These are phyloP conservation scores for Neoarius graeffei DNA, from an alignment of 2,113 vertebrate species.

Conservation along the genomic window DNA sequence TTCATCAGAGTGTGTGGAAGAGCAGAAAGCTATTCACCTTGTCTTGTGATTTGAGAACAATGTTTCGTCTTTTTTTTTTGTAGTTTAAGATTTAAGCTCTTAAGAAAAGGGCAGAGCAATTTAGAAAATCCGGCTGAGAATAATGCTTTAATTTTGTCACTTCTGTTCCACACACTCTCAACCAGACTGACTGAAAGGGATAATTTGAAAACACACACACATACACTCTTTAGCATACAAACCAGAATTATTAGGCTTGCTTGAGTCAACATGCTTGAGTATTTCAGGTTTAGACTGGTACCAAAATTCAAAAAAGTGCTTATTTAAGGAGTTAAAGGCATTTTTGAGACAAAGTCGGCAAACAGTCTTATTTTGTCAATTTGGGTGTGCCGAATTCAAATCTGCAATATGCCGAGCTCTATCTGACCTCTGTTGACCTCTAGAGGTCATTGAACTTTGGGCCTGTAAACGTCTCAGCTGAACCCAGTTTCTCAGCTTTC, in stretches of 20 bases:
- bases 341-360: too few species aligned
- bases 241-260: constrained; percentile 13
- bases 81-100: background rate
- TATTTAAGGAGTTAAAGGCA: too few species aligned
- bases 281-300: background rate
- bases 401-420: too few species aligned
- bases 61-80: constrained; percentile 4
- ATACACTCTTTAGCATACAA: constrained; percentile 15
- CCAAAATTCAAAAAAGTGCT: too few species aligned
- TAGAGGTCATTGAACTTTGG: too few species aligned
- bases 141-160: constrained; percentile 32
- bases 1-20: background rate
- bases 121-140: constrained; percentile 31
- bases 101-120: constrained; percentile 1
- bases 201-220: constrained; percentile 15
- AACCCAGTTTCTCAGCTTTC: too few species aligned
- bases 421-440: too few species aligned
- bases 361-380: too few species aligned
- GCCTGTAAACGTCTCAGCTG: too few species aligned
- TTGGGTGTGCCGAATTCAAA: too few species aligned
- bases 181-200: constrained; percentile 10
- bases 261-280: constrained; percentile 25
- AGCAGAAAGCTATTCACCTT: constrained; percentile 18
- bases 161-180: constrained; percentile 15
- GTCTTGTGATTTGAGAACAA: constrained; percentile 33